These are phyloP conservation scores for Vanessa tameamea DNA, from an alignment of 1,140 invertebrate species.

Conservation along the genomic window DNA sequence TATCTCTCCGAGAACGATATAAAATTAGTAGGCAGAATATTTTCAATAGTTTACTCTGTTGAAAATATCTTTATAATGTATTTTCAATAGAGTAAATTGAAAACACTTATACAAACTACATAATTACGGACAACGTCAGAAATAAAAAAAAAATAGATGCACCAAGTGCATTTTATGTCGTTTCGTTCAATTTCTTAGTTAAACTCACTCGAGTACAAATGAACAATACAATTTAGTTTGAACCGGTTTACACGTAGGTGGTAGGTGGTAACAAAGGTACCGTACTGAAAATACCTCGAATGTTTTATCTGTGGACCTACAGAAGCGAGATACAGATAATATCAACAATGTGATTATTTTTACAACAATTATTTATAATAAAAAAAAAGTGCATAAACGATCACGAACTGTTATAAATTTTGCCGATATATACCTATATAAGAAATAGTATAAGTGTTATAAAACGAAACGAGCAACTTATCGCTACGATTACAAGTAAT, in stretches of 20 bases:
- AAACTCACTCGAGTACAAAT: background rate
- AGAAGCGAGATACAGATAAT: background rate
- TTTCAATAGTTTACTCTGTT: too few species aligned
- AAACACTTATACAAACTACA: too few species aligned
- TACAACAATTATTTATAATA: background rate
- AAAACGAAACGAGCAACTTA: background rate
- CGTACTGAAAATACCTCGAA: background rate
- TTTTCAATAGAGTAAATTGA: too few species aligned
- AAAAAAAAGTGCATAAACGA: background rate
- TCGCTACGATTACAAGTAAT: background rate
- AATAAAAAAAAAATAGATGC: too few species aligned
- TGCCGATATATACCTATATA: background rate
- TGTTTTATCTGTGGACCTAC: background rate
- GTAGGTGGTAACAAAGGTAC: background rate
- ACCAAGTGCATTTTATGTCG: too few species aligned
- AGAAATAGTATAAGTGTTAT: slow-evolving; percentile 7
- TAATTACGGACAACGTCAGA: too few species aligned
- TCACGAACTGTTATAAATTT: background rate
- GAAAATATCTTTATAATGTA: too few species aligned
- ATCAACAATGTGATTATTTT: background rate
- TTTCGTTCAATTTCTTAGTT: too few species aligned
- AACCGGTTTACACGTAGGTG: slow-evolving; percentile 12
- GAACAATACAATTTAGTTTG: slow-evolving; percentile 12
- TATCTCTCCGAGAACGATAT: too few species aligned
- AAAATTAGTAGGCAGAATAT: too few species aligned